Base-by-base conservation (phyloP, 2,797 vertebrate genomes). In the Crax fasciolata region DNA sequence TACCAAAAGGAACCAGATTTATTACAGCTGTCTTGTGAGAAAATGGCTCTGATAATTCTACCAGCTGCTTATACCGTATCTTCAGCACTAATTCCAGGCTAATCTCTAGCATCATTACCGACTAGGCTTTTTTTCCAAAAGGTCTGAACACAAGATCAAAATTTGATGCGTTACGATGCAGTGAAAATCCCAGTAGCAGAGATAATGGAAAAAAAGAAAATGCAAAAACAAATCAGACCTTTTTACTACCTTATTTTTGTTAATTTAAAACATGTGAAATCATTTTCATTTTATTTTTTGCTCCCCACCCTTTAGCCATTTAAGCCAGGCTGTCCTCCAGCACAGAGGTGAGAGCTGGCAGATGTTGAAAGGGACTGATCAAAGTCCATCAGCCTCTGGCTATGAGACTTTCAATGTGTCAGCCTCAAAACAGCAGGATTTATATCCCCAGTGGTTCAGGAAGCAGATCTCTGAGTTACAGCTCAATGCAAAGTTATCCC, bases 71-170 rank as follows among this genome's bases (percentile, higher is more conserved):
- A 78, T 68, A 87, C 52, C 5, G 0, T 59, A 90, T 90, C 92
- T 94, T 87, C 48, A 39, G 87, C 61, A 89, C 82, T 94, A 95
- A 95, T 95, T 96, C 74, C 65, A 93, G 85, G 78, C 55, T 94
- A 95, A 95, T 96, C 95, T 86, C 77, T 84, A 94, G 70, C 59
- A 91, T 87, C 92, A 67, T 88, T 96, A 95, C 90, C 84, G 66
- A 85, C 51, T 48, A 74, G 70, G 71, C 39, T 38, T 74, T 89
- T 90, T 85, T 72, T 27, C 57, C 24, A 16, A 80, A 88, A 94
- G 30, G 13, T 62, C 87, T 94, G 87, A 89, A 73, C 78, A 84
- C 41, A 86, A 61, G 74, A 79, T 67, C 30, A 85, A 95, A 96
- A 94, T 85, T 13, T 92, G 39, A 93, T 93, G 57, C 24, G 52